Conservation (phyloP, 2,888 invertebrate species). For the Pterostichus madidus region DNA sequence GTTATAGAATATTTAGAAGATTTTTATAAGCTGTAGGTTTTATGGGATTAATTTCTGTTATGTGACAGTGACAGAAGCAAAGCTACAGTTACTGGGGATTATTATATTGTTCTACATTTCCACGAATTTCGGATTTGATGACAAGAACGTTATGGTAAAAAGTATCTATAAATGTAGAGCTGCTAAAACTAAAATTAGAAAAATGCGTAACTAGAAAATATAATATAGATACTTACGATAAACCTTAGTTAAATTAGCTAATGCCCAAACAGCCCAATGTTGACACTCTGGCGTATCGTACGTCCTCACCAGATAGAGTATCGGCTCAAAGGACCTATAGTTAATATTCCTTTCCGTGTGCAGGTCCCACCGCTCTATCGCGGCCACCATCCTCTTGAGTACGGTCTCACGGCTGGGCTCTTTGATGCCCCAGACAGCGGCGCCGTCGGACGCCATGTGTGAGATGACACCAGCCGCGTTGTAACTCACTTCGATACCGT, state of each 20-base stretch:
- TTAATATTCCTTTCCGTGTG: constrained; percentile 95
- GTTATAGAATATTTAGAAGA: too few species aligned
- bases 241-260: constrained; percentile 96
- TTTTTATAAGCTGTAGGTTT: too few species aligned
- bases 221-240: constrained; percentile 85
- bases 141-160: too few species aligned
- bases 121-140: too few species aligned
- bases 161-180: too few species aligned
- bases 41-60: too few species aligned
- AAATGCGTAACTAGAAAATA: background rate
- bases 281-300: constrained; percentile 95
- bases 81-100: too few species aligned
- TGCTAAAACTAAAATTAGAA: too few species aligned
- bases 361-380: constrained; percentile 94
- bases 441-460: constrained; percentile 96
- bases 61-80: too few species aligned
- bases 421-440: constrained; percentile 88
- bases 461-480: constrained; percentile 97
- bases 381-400: constrained; percentile 86
- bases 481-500: constrained; percentile 98
- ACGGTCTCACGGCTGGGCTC: constrained; percentile 86
- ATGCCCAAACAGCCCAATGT: constrained; percentile 98
- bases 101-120: too few species aligned
- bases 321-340: constrained; percentile 97
- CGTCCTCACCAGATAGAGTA: constrained; percentile 89